These are phyloP conservation scores for Hyperoplus immaculatus DNA, from an alignment of 2,797 vertebrate genomes.

Conservation along the genomic window DNA sequence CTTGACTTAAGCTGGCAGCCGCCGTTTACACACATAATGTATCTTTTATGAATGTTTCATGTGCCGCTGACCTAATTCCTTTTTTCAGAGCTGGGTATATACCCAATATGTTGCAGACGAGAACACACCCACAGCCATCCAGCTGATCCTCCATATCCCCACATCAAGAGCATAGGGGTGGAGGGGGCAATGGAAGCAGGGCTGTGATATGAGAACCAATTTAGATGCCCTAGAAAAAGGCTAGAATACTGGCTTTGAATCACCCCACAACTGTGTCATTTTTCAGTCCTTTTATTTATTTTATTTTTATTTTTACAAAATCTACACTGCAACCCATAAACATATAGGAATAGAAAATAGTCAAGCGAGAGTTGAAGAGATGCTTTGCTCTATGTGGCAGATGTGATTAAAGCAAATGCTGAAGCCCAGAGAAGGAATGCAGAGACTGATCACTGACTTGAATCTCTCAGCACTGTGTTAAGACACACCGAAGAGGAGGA, in stretches of 20 bases:
- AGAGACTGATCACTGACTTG: constrained; percentile 51
- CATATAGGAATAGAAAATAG: constrained; percentile 33
- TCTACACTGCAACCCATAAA: constrained; percentile 49
- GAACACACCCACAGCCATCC: constrained; percentile 62
- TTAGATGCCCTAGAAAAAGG: constrained; percentile 31
- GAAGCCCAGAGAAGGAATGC: constrained; percentile 48
- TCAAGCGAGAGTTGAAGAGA: constrained; percentile 42
- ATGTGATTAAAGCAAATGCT: constrained; percentile 72
- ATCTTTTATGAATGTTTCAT: constrained; percentile 85
- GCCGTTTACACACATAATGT: constrained; percentile 77
- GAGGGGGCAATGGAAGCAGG: constrained; percentile 25
- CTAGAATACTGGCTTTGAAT: constrained; percentile 22
- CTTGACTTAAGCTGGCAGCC: constrained; percentile 75
- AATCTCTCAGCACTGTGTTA: constrained; percentile 40
- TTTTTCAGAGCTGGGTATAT: constrained; percentile 68
- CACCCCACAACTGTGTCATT: constrained; percentile 28
- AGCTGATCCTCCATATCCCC: constrained; percentile 68
- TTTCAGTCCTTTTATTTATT: constrained; percentile 20
- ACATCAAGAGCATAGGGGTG: constrained; percentile 8
- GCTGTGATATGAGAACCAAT: constrained; percentile 44
- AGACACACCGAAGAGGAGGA: neutral
- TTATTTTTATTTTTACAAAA: constrained; percentile 31
- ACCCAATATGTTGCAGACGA: constrained; percentile 74
- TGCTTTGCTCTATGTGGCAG: constrained; percentile 44
- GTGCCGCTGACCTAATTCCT: constrained; percentile 82